Conservation (phyloP, 2,113 vertebrate species). For the Thalassoma bifasciatum region DNA sequence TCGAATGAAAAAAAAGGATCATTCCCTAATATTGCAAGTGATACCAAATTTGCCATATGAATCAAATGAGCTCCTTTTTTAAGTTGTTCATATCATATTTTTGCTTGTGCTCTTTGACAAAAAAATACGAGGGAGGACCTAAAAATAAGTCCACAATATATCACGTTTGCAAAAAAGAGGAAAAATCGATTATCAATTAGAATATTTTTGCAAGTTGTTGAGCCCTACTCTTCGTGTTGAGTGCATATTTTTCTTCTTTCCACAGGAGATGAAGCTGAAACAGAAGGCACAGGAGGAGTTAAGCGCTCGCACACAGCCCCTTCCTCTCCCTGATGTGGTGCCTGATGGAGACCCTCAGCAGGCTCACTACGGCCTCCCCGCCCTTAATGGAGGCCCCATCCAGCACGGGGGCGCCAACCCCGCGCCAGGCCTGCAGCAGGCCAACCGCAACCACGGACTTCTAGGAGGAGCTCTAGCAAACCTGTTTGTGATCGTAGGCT, state of each 20-base stretch:
- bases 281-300: constrained; percentile 93
- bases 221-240: rapidly evolving
- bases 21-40: no score
- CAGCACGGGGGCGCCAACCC: constrained; percentile 80
- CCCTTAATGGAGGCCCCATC: constrained; percentile 85
- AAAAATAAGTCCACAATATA: no score
- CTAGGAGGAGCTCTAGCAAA: constrained; percentile 96
- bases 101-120: no score
- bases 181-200: no score
- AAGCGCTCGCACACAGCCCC: constrained; percentile 86
- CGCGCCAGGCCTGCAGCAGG: constrained; percentile 88
- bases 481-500: constrained; percentile 98
- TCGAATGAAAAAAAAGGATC: no score
- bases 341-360: constrained; percentile 91
- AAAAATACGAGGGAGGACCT: no score
- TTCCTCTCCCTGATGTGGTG: constrained; percentile 95
- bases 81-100: no score
- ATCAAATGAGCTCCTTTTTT: no score
- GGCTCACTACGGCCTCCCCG: constrained; percentile 87
- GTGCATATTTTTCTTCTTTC: not conserved
- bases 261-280: constrained; percentile 94
- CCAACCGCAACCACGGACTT: constrained; percentile 97
- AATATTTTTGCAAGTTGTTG: no score
- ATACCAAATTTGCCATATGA: no score
- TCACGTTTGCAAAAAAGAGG: no score